These are phyloP conservation scores for Halictus ligatus DNA, from an alignment of 2,888 invertebrate species.

Conservation along the genomic window DNA sequence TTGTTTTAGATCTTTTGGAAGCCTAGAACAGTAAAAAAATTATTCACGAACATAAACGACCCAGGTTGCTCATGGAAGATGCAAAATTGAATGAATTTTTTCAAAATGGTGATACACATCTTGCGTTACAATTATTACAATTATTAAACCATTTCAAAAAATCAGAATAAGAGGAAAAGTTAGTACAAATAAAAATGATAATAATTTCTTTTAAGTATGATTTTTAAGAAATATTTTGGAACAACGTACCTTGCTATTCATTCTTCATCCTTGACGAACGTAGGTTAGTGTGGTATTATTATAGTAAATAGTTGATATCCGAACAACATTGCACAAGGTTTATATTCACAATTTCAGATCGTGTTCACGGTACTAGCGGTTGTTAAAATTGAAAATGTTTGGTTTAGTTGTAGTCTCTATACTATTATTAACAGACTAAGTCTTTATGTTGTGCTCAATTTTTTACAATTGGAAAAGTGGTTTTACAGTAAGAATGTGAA, in stretches of 20 bases:
- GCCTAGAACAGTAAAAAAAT: no score
- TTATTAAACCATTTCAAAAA: no score
- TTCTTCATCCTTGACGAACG: background rate
- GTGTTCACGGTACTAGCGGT: background rate
- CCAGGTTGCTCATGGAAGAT: background rate
- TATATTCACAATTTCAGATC: background rate
- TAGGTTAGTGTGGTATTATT: background rate
- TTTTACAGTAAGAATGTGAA: background rate
- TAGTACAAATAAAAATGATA: background rate
- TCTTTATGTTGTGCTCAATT: background rate
- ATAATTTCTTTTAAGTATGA: background rate
- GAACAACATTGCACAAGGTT: background rate
- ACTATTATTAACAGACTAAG: background rate
- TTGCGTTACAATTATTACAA: no score
- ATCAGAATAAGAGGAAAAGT: no score
- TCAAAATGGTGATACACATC: background rate
- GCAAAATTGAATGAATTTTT: background rate
- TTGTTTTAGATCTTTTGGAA: no score
- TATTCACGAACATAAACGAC: background rate
- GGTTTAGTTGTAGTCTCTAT: background rate
- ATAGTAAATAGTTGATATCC: background rate
- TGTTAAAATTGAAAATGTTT: background rate
- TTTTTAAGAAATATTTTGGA: background rate
- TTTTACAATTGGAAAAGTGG: background rate
- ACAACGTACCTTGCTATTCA: conserved; percentile 13